Evolutionary conservation across 2,113 vertebrate species (phyloP), one percentile per base, ranked within the genome.

Genomic region (Rhinolophus sinicus): DNA sequence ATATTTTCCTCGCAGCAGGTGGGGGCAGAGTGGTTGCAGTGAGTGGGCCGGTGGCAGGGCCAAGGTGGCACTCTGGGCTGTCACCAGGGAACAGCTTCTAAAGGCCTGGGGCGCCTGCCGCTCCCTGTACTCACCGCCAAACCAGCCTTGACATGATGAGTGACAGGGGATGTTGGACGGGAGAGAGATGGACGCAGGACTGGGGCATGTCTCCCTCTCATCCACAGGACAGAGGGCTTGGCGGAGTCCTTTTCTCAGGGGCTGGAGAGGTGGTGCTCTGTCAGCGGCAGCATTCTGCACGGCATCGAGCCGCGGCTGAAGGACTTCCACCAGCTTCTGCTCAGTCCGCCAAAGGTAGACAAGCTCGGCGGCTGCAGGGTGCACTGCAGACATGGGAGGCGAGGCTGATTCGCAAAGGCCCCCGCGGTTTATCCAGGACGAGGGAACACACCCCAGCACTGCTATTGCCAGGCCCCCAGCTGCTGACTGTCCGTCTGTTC

Each of bases 241-340:
- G 99, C 99, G 98, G 99, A 99, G 98, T 98, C 99, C 96, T 99
- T 99, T 99, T 99, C 99, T 99, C 99, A 99, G 99, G 99, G 99
- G 99, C 99, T 98, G 97, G 99, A 99, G 98, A 99, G 99, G 99
- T 98, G 99, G 97, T 99, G 99, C 98, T 98, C 99, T 98, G 99
- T 99, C 98, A 99, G 97, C 98, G 99, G 99, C 98, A 99, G 99
- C 98, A 98, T 99, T 98, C 97, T 99, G 83, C 98, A 98, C 11
- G 99, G 99, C 93, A 99, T 99, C 84, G 99, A 99, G 98, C 99
- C 99, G 24, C 98, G 99, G 97, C 98, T 99, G 97, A 99, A 99
- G 98, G 99, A 99, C 98, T 99, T 99, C 98, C 99, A 99, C 98
- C 99, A 99, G 97, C 99, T 99, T 93, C 99, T 99, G 95, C 99